Percentiles rank a stretch among this genome's conserved stretches.
Conservation (phyloP, 2,888 invertebrate genomes). For the Ochlodes sylvanus region DNA sequence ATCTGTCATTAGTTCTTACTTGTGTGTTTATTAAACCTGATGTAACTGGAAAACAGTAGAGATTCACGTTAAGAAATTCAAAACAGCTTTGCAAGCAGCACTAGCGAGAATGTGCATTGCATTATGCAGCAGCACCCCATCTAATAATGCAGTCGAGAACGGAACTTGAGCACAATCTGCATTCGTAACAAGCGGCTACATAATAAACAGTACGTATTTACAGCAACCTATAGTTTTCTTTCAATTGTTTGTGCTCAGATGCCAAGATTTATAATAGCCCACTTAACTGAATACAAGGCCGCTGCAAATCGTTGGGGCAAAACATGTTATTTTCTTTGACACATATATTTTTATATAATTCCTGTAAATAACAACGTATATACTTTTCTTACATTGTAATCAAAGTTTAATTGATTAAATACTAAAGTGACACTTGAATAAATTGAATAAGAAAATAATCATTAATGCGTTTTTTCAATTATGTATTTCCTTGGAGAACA, state of each 20-base stretch:
- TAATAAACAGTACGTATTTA: neutral
- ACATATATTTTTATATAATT: constrained; percentile 5
- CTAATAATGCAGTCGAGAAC: constrained; percentile 24
- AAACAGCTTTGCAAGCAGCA: constrained; percentile 8
- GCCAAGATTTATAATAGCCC: constrained; percentile 53
- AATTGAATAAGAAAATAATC: no score
- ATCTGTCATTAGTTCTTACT: no score
- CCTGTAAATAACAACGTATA: neutral
- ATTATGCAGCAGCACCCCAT: constrained; percentile 28
- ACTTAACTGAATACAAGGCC: constrained; percentile 61
- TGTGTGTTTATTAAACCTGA: neutral
- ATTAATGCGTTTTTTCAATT: neutral
- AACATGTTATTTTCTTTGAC: constrained; percentile 4
- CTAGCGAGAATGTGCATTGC: constrained; percentile 22
- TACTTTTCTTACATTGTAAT: no score
- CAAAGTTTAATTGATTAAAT: no score
- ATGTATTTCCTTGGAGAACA: no score
- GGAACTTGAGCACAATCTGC: constrained; percentile 18
- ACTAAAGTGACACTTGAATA: no score
- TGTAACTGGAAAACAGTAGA: neutral
- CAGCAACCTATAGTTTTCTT: constrained; percentile 11
- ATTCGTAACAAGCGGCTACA: constrained; percentile 13
- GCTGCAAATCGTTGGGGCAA: constrained; percentile 46
- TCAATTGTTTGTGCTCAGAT: constrained; percentile 10
- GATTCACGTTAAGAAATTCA: constrained; percentile 1